Evolutionary conservation across 1,140 invertebrate species (phyloP), one percentile per base, ranked within the genome.

Genomic region (Rhagoletis pomonella): DNA sequence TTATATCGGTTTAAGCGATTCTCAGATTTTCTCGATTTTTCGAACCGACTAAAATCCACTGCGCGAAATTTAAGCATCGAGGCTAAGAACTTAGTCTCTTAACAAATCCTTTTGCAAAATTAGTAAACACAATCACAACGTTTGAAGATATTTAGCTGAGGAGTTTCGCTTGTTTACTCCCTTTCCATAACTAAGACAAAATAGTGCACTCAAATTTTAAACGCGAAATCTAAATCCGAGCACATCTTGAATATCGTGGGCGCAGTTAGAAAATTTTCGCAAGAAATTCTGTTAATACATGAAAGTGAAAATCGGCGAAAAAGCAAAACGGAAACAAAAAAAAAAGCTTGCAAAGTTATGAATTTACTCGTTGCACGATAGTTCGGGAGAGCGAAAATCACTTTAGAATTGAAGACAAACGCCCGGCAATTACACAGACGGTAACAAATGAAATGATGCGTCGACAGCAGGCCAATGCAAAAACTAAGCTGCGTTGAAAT

Each of bases 401-500:
- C 4, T 44, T 42, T 12, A 4, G 1, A 44, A 47, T n/a, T 47
- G 5, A 7, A 9, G 39, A 10, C 3, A 10, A 5, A 67, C 64
- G 39, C 6, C 60, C 0, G 17, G 60, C 67, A 47, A 73, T 73
- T 73, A 73, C 67, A 73, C 67, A 17, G 14, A 73, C 67, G 42
- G 5, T 39, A 47, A 44, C 42, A 73, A 73, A 73, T 14, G 12
- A 14, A 73, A 73, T 44, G 12, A 14, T 17, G 50, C 4, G 39
- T 42, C 14, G 14, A 44, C 42, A 73, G 67, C 1, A 17, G 67
- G 44, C 17, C 67, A 73, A 73, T 73, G 67, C 17, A 44, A 47
- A 73, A 73, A 73, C 67, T 17, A 73, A 47, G 44, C n/a, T 73
- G 67, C 39, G 39, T 73, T 73, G 14, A 73, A 73, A 47, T 12